Conservation (phyloP, 2,888 invertebrate species). For the Lobophora halterata region DNA sequence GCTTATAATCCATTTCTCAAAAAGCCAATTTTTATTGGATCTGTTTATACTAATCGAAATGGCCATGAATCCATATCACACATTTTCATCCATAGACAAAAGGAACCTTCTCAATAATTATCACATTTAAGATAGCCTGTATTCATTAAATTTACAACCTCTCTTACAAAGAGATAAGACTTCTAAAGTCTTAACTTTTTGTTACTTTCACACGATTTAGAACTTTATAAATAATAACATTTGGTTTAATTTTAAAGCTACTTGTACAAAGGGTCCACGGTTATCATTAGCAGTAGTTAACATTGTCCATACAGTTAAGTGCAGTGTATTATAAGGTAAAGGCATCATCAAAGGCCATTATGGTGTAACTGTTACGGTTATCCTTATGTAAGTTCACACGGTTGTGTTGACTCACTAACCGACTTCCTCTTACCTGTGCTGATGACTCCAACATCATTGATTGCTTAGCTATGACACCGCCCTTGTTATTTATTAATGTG, state of each 20-base stretch:
- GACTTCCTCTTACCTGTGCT: too few relatives aligned
- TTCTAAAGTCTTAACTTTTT: not conserved
- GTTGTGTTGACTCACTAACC: not conserved
- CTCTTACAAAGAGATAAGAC: not conserved
- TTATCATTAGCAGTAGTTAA: slow-evolving; percentile 15
- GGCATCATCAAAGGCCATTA: not conserved
- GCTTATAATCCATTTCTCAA: too few relatives aligned
- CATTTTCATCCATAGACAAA: slow-evolving; percentile 8
- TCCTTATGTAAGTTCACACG: slow-evolving; percentile 16
- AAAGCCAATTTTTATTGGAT: too few relatives aligned
- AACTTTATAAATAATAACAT: not conserved
- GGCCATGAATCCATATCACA: slow-evolving; percentile 11
- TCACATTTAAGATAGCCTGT: too few relatives aligned
- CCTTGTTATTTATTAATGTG: too few relatives aligned
- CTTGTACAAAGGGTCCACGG: slow-evolving; percentile 4
- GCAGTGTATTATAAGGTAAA: slow-evolving; percentile 14
- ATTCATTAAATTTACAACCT: not conserved
- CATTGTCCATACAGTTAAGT: slow-evolving; percentile 9
- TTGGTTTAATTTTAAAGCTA: not conserved
- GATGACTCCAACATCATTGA: too few relatives aligned
- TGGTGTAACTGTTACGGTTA: slow-evolving; percentile 4
- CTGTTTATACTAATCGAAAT: too few relatives aligned
- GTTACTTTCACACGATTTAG: not conserved
- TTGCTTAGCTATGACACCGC: too few relatives aligned
- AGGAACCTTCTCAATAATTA: slow-evolving; percentile 16